Evolutionary conservation across 2,797 vertebrate genomes (phyloP), one percentile per base, ranked within the genome.

Genomic region (Tachyglossus aculeatus): DNA sequence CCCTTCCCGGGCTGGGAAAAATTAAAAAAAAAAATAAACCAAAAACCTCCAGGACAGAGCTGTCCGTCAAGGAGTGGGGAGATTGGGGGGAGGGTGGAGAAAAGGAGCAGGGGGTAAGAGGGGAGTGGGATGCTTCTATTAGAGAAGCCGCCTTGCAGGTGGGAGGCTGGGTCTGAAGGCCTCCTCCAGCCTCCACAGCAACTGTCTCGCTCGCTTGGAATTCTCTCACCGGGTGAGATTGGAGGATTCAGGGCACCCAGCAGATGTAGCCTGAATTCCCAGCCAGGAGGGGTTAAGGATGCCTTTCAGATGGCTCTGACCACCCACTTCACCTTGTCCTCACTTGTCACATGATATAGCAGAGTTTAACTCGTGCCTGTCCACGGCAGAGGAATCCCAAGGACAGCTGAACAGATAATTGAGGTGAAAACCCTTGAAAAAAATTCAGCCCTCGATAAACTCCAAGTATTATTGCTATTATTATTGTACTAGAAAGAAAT

Each of bases 201-300:
- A 80, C 67, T 9, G 44, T 62, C n/a, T 27, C 1, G 22, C 33
- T 54, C n/a, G 1, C 63, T 80, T 85, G 56, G 52, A 90, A 89
- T 86, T 81, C 81, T 82, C 71, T 89, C 88, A 77, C 87, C 76
- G 77, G 85, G 92, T 88, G 86, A 86, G 57, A 86, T 89, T 61
- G 78, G 83, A 86, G 85, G 75, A 68, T 75, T 60, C 79, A 69
- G 57, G n/a, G n/a, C n/a, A n/a, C 51, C 71, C 80, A 58, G 86
- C 86, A 86, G 85, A 80, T 88, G 86, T 77, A 82, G 85, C 67
- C 76, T 82, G 86, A 82, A 83, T 90, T 88, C 88, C 85, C 82
- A 80, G 90, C 90, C 87, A 74, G 78, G 87, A 85, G 85, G 83
- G 88, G 90, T 78, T 81, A 88, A 88, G 88, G 88, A 88, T 85